Evolutionary conservation across 1,140 invertebrate species (phyloP), one percentile per base, ranked within the genome.

Genomic region (Penaeus chinensis): DNA sequence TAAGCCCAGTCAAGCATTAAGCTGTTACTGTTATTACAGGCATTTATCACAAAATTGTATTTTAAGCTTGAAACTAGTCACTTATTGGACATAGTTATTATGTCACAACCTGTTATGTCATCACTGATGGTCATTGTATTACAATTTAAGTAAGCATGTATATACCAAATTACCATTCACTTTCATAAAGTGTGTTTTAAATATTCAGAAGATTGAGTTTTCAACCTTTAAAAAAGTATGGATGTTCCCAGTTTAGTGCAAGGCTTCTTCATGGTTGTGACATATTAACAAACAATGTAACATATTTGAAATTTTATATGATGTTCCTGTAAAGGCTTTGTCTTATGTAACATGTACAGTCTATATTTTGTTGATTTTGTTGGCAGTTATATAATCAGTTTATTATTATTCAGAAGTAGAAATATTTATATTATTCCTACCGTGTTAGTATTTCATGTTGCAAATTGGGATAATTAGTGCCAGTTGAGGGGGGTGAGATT

Each of bases 1-100:
- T 80, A 79, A 47, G 76, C 61, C 61, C 32, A 66, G 76, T 37
- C 24, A 61, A 85, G 81, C 42, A 63, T 37, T 69, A 63, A 32
- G 79, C 62, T 82, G 81, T 27, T 54, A 54, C 54, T 54, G 54
- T 37, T 85, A 47, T 42, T 79, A 78, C 84, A 85, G 76, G 84
- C 76, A 85, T 85, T 85, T 85, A 80, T 65, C 42, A 27, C 27
- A 65, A n/a, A 63, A 80, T 27, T 69, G 62, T 80, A 78, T 27
- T 80, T 63, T 79, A 79, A 85, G 77, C 24, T 65, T 66, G 62
- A 85, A 85, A 85, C 84, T 85, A 85, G 84, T 85, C 84, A 85
- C 76, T 61, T 77, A 66, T 85, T 79, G 24, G 77, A 85, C 77
- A 69, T 80, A 79, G 84, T 85, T 85, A 85, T 54, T 80, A 85